Evolutionary conservation across 2,113 vertebrate species (phyloP).

Genomic region (Aplodontia rufa): DNA sequence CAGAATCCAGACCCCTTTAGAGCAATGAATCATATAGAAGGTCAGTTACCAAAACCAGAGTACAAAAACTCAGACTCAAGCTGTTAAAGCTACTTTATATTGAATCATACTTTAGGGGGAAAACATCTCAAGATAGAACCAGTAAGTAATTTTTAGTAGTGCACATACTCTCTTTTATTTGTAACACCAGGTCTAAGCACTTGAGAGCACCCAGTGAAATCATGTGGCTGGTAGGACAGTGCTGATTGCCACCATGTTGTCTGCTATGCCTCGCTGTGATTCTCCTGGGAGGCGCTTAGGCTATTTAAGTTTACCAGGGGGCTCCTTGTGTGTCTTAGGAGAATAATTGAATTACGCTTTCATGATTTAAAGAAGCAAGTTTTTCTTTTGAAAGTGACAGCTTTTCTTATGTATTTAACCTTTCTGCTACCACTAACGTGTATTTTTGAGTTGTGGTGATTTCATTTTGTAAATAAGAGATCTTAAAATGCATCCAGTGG

Average conservation of each 20-base stretch:
- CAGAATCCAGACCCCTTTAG: no score
- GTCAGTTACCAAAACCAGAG: not conserved
- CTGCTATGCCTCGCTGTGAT: not conserved
- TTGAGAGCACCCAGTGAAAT: not conserved
- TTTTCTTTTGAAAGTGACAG: constrained; percentile 11
- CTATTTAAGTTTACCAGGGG: not conserved
- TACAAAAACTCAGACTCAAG: not conserved
- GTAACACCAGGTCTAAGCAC: not conserved
- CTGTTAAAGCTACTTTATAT: constrained; percentile 26
- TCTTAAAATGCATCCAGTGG: not conserved
- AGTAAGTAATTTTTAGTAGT: constrained; percentile 28
- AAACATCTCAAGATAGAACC: not conserved
- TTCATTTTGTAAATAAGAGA: constrained; percentile 17
- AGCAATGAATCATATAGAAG: not conserved
- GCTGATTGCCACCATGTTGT: not conserved
- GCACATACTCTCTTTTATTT: not conserved
- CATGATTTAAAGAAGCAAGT: constrained; percentile 31
- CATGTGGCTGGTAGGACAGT: not conserved
- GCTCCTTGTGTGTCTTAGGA: not conserved
- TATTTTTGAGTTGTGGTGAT: not conserved
- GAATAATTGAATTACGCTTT: constrained; percentile 8
- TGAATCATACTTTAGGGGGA: not conserved
- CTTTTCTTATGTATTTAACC: not conserved
- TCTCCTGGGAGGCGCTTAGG: not conserved
- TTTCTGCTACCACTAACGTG: not conserved